phyloP scores from a whole-genome alignment of 2,888 invertebrate genomes.

The Microctonus aethiopoides region DNA sequence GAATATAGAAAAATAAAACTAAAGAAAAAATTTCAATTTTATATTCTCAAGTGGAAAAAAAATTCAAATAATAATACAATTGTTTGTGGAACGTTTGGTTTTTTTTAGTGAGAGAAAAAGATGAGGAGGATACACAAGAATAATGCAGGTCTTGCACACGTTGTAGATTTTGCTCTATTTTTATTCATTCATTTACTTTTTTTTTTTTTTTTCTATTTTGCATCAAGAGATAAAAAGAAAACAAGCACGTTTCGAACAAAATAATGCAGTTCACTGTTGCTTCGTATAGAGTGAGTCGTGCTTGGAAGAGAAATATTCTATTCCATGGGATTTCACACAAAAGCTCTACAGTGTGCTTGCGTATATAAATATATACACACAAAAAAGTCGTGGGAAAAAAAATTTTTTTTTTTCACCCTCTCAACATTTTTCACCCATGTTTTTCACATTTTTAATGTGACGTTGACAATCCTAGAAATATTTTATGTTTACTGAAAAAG shows the following conservation, averaged over 20 bases:
- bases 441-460: no score
- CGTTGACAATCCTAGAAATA: no score
- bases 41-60: background rate
- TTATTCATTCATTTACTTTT: background rate
- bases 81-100: background rate
- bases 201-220: no score
- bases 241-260: background rate
- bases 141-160: no score
- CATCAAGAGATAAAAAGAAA: background rate
- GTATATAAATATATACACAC: no score
- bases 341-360: no score
- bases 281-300: background rate
- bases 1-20: background rate
- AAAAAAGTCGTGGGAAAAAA: no score
- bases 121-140: no score
- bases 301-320: background rate
- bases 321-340: background rate
- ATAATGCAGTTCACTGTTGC: background rate
- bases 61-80: constrained; percentile 12
- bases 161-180: background rate
- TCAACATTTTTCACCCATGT: no score
- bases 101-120: background rate
- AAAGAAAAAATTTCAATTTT: background rate
- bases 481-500: no score
- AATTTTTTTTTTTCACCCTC: no score